Evolutionary conservation across 2,113 vertebrate genomes (phyloP).

Genomic region (Hiodon alosoides): DNA sequence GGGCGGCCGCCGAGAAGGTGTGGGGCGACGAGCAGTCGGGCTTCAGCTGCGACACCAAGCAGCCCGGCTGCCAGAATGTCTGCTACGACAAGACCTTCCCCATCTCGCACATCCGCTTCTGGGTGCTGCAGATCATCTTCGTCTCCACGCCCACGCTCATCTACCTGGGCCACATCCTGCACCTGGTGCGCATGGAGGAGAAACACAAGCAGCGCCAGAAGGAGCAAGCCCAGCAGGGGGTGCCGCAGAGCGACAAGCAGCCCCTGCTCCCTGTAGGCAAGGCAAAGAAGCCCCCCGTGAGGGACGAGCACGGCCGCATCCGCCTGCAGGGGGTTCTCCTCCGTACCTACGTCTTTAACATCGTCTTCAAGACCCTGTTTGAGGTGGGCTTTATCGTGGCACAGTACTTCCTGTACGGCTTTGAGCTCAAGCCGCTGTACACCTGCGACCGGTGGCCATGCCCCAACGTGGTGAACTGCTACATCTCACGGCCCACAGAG

Average conservation of each 20-base stretch:
- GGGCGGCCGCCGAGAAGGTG: slow-evolving; percentile 74
- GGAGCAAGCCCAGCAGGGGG: neutral
- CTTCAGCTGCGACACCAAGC: slow-evolving; percentile 83
- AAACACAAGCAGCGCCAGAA: slow-evolving; percentile 61
- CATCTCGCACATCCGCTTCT: slow-evolving; percentile 85
- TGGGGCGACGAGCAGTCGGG: slow-evolving; percentile 79
- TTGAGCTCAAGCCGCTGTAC: slow-evolving; percentile 78
- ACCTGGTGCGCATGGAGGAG: slow-evolving; percentile 76
- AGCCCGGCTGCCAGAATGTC: slow-evolving; percentile 81
- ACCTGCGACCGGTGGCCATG: slow-evolving; percentile 77
- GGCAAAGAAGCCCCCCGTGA: slow-evolving; percentile 37
- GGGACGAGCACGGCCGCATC: slow-evolving; percentile 61
- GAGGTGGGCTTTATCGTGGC: slow-evolving; percentile 79
- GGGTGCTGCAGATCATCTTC: slow-evolving; percentile 89
- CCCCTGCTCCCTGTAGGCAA: slow-evolving; percentile 45
- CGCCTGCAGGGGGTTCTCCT: slow-evolving; percentile 68
- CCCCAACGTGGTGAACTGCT: slow-evolving; percentile 79
- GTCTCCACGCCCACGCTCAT: slow-evolving; percentile 80
- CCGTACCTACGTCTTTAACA: slow-evolving; percentile 73
- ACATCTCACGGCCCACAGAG: slow-evolving; percentile 80
- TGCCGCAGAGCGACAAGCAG: slow-evolving; percentile 40
- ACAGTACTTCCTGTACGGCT: slow-evolving; percentile 77
- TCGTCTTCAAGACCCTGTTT: slow-evolving; percentile 78
- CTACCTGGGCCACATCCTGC: slow-evolving; percentile 81
- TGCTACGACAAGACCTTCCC: slow-evolving; percentile 84